Evolutionary conservation across 2,113 vertebrate species (phyloP).

Genomic region (Rhinopithecus roxellana): DNA sequence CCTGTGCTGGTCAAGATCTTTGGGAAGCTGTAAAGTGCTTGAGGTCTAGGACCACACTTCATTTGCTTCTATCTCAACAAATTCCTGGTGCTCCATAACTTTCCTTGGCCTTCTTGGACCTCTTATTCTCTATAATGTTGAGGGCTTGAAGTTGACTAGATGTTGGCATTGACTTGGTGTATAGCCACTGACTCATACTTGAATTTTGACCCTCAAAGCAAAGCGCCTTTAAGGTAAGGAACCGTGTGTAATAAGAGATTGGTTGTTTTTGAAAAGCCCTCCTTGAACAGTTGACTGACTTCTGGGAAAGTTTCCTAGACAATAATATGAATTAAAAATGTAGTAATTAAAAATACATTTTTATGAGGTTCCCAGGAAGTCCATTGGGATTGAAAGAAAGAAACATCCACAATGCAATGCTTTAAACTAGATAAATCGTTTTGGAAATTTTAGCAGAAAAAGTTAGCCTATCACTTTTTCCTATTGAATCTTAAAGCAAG

Average conservation of each 20-base stretch:
- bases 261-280: not conserved
- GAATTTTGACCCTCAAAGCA: not conserved
- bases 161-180: not conserved
- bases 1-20: not conserved
- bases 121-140: not conserved
- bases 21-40: not conserved
- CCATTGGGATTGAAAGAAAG: not conserved
- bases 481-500: not conserved
- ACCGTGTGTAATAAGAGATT: not conserved
- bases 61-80: not conserved
- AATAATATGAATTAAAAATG: not conserved
- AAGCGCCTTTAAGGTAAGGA: not conserved
- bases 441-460: conserved; percentile 27
- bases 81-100: not conserved
- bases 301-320: not conserved
- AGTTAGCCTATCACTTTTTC: conserved; percentile 18
- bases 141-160: not conserved
- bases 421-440: conserved; percentile 19
- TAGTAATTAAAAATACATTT: not conserved
- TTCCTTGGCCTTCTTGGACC: not conserved
- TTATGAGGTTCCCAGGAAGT: not conserved
- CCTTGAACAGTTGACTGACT: not conserved
- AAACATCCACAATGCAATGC: not conserved
- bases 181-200: not conserved
- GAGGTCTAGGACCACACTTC: not conserved